These are phyloP conservation scores for Brachionus plicatilis DNA, from an alignment of 1,140 invertebrate species.

Conservation along the genomic window DNA sequence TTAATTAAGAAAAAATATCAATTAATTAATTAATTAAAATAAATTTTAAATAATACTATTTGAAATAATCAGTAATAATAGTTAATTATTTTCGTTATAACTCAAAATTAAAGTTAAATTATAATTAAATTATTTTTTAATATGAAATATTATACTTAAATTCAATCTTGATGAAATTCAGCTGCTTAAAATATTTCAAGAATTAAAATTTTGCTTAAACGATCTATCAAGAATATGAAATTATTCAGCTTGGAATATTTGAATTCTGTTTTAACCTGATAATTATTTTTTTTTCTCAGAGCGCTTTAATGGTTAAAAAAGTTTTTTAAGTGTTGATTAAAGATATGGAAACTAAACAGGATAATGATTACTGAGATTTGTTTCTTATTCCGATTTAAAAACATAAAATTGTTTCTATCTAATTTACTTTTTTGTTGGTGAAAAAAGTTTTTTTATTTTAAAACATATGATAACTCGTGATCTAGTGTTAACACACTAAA, in stretches of 20 bases:
- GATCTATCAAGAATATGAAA: background rate
- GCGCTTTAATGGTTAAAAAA: background rate
- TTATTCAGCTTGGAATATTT: background rate
- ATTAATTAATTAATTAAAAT: too few relatives aligned
- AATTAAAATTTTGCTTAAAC: background rate
- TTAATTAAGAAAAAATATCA: too few relatives aligned
- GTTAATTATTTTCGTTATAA: background rate
- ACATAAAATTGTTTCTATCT: too few relatives aligned
- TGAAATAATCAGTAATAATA: background rate
- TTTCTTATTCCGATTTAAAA: too few relatives aligned
- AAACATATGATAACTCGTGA: background rate
- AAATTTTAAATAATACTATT: too few relatives aligned
- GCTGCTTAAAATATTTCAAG: background rate
- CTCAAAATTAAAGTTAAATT: background rate
- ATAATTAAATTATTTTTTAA: background rate
- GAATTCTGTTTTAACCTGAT: background rate
- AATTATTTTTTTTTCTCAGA: background rate
- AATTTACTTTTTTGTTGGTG: too few relatives aligned
- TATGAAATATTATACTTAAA: background rate
- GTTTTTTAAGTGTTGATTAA: background rate
- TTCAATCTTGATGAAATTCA: background rate
- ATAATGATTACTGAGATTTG: background rate
- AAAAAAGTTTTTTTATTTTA: too few relatives aligned
- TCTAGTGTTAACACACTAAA: background rate
- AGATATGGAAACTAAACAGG: background rate